A percentile compares a stretch with the other conserved stretches of the same genome.
Evolutionary conservation across 1,140 invertebrate genomes (phyloP).

Genomic region (Lerema accius): DNA sequence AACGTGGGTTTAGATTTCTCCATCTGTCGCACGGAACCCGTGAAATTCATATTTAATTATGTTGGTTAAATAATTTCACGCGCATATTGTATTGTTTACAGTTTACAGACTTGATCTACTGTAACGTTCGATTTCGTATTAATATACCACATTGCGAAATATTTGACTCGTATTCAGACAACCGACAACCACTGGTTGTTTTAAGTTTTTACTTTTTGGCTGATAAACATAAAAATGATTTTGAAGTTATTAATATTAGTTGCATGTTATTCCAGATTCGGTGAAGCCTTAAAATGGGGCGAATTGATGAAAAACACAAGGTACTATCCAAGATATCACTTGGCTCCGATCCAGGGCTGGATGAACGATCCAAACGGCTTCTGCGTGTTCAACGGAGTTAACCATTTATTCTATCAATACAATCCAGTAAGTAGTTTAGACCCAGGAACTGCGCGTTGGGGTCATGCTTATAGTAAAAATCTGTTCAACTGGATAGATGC

Average conservation of each 20-base stretch:
- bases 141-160: too few species aligned
- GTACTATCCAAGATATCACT: constrained; percentile 62
- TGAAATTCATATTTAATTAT: too few species aligned
- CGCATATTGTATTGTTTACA: too few species aligned
- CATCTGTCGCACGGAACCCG: too few species aligned
- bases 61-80: too few species aligned
- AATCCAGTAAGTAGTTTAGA: constrained; percentile 55
- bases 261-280: constrained; percentile 35
- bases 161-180: too few species aligned
- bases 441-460: constrained; percentile 66
- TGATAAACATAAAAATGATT: not conserved
- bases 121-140: too few species aligned
- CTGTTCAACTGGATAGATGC: constrained; percentile 67
- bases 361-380: constrained; percentile 80
- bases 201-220: too few species aligned
- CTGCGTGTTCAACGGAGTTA: constrained; percentile 53
- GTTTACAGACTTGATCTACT: too few species aligned
- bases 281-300: not conserved
- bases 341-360: constrained; percentile 66
- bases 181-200: too few species aligned
- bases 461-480: constrained; percentile 66
- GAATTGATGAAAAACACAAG: constrained; percentile 26
- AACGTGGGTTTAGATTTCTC: too few species aligned
- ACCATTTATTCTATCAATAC: constrained; percentile 74
- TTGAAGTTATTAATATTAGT: constrained; percentile 15